phyloP scores from a whole-genome alignment of 2,113 vertebrate genomes.

The Paratilapia polleni region DNA sequence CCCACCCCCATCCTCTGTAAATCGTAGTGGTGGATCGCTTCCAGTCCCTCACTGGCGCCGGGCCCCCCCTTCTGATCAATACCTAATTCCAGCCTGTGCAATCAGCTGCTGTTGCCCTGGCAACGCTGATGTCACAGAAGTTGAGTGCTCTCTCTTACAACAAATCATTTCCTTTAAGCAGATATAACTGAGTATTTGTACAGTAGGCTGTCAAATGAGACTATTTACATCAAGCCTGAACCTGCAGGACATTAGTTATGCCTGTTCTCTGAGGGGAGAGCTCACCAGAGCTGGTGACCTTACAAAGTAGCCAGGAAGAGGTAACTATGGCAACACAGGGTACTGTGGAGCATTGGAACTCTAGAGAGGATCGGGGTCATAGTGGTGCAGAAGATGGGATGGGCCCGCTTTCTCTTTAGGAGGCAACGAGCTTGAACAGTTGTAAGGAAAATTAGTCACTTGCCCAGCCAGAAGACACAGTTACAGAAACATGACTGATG shows the following conservation, averaged over 20 bases:
- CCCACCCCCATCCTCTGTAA: conserved; percentile 90
- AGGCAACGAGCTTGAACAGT: conserved; percentile 29
- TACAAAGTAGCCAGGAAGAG: conserved; percentile 87
- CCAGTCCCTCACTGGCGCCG: conserved; percentile 85
- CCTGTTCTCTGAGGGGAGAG: conserved; percentile 85
- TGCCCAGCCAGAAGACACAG: conserved; percentile 45
- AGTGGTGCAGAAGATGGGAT: conserved; percentile 41
- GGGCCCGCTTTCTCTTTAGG: conserved; percentile 44
- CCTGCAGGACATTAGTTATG: conserved; percentile 92
- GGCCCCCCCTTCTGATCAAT: conserved; percentile 89
- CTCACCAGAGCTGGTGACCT: conserved; percentile 88
- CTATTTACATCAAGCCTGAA: conserved; percentile 92
- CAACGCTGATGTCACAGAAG: conserved; percentile 97
- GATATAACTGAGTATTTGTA: conserved; percentile 96
- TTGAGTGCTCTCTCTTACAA: conserved; percentile 92
- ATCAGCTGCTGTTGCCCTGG: conserved; percentile 93
- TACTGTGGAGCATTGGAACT: conserved; percentile 73
- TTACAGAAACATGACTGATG: conserved; percentile 55
- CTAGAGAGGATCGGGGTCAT: conserved; percentile 59
- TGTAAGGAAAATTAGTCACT: conserved; percentile 48
- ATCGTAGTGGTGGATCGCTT: conserved; percentile 90
- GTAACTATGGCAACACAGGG: conserved; percentile 89
- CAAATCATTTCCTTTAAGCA: conserved; percentile 99
- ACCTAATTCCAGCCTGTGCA: conserved; percentile 97
- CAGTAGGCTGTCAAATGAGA: conserved; percentile 91